Evolutionary conservation across 2,113 vertebrate species (phyloP).

Genomic region (Sclerurus mexicanus): DNA sequence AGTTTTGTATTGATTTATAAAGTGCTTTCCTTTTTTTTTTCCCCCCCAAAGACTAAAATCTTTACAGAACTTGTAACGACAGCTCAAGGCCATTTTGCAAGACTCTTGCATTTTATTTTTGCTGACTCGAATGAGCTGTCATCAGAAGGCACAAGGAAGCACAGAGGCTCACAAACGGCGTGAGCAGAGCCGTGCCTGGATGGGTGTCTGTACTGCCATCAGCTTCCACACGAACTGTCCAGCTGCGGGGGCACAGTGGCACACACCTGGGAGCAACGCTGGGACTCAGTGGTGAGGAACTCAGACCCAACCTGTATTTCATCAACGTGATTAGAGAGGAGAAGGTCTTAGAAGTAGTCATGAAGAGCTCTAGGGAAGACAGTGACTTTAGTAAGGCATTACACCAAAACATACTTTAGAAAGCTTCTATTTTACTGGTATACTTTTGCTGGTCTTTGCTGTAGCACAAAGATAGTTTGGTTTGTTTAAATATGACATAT

Average conservation of each 20-base stretch:
- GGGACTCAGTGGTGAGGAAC: neutral
- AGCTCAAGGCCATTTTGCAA: neutral
- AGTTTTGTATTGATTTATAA: neutral
- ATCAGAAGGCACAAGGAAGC: neutral
- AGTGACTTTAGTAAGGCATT: neutral
- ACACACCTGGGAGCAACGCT: neutral
- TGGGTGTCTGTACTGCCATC: accelerated
- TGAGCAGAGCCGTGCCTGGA: neutral
- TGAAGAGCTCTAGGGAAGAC: neutral
- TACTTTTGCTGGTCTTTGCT: neutral
- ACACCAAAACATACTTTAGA: neutral
- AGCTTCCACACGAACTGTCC: neutral
- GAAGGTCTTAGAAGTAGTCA: neutral
- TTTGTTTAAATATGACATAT: neutral
- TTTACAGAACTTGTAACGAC: neutral
- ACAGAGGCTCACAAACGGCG: neutral
- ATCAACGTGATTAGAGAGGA: neutral
- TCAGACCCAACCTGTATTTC: neutral
- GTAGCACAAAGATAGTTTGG: neutral
- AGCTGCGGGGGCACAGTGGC: accelerated
- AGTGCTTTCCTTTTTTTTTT: neutral
- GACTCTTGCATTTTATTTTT: neutral
- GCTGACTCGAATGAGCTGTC: neutral
- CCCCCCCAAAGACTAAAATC: neutral
- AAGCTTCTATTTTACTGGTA: neutral